Conservation (phyloP, 2,888 invertebrate species). For the Drosophila limbata region DNA sequence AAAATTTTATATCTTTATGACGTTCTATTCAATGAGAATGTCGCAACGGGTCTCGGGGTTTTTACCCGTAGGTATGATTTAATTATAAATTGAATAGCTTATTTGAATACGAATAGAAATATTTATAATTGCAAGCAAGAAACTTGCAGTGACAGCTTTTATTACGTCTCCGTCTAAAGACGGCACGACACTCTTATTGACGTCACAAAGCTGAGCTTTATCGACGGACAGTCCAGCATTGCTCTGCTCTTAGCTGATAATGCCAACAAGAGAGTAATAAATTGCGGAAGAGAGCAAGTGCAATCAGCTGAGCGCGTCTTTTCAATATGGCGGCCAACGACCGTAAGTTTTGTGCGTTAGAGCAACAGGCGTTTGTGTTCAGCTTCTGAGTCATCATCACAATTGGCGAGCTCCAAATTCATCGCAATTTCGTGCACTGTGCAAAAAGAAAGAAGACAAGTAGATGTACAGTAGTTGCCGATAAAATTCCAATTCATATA, state of each 20-base stretch:
- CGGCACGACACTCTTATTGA: conserved; percentile 18
- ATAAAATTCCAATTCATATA: background rate
- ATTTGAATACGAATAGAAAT: conserved; percentile 8
- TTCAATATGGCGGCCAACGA: conserved; percentile 38
- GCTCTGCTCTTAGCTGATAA: conserved; percentile 23
- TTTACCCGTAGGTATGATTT: conserved; percentile 25
- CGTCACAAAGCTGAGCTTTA: conserved; percentile 33
- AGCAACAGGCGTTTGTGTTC: conserved; percentile 47
- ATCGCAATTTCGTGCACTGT: conserved; percentile 31
- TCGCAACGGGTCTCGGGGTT: conserved; percentile 46
- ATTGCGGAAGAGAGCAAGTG: conserved; percentile 3
- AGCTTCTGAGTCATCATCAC: conserved; percentile 45
- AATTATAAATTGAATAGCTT: conserved; percentile 29
- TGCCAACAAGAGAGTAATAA: background rate
- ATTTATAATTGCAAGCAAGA: conserved; percentile 4
- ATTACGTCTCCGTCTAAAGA: conserved; percentile 1
- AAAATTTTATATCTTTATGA: conserved; percentile 33
- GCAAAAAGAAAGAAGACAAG: conserved; percentile 4
- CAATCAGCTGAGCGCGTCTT: conserved; percentile 46
- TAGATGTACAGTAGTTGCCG: background rate
- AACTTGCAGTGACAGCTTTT: conserved; percentile 9
- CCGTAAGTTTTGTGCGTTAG: conserved; percentile 27
- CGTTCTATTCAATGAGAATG: conserved; percentile 54
- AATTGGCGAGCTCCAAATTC: conserved; percentile 7
- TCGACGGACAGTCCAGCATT: background rate